Base-by-base conservation (phyloP, 2,113 vertebrate genomes). In the Xyrauchen texanus region DNA sequence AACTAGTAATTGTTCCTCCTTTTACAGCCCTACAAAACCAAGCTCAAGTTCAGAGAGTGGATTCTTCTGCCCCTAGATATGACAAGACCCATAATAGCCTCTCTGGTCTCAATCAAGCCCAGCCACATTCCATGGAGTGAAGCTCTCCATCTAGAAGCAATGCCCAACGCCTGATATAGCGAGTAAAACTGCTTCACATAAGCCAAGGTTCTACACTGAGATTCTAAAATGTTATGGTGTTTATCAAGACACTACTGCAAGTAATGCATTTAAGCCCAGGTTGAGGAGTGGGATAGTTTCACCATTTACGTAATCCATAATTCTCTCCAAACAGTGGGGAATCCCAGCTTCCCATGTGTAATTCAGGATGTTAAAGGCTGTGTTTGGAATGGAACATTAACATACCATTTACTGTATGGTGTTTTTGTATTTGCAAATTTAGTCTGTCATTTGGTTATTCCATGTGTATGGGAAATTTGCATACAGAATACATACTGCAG, bases 131-230 rank as follows among this genome's bases (percentile, higher is more conserved):
- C 58, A 74, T 15, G 3, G 34, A 6, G 9, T n/a, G 6, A 72
- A 72, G 6, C 13, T 3, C 70, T 0, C 3, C 9, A 12, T 72
- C 55, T 47, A 46, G 13, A 16, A 47, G 44, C 55, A n/a, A 10
- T 21, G 49, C 11, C 49, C 46, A 9, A 9, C 1, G 0, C 42
- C 15, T 51, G 71, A 11, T 21, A n/a, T 63, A n/a, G 63, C 34
- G 71, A 51, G 71, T 74, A 62, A 45, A 74, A 34, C 13, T 61
- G 46, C 58, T 74, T 44, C 6, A 55, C 11, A 44, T 53, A 13
- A 11, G 21, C 21, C 21, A 34, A 52, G 8, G 3, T 6, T 13
- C 3, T 70, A 13, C 46, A 21, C 9, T 15, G 13, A 13, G 5
- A 7, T 2, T 8, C 47, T 6, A 0, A 5, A 6, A 8, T 49